Conservation (phyloP, 2,797 vertebrate species). For the Xenops minutus region DNA sequence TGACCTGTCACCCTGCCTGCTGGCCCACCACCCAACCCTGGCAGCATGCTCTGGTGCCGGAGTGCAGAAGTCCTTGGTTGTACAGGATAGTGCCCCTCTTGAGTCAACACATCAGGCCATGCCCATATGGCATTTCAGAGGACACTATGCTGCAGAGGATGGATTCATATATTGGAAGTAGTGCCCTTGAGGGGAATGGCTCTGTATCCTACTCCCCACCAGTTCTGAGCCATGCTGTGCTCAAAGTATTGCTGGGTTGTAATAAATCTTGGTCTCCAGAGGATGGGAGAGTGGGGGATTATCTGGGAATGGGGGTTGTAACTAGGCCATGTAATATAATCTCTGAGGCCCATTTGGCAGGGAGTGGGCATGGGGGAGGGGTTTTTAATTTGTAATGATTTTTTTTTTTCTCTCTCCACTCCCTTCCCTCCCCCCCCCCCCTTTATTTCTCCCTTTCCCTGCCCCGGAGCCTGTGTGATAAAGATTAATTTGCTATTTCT, state of each 20-base stretch:
- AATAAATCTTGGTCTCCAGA: conserved; percentile 27
- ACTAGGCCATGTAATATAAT: conserved; percentile 78
- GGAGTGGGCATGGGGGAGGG: conserved; percentile 60
- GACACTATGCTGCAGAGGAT: background rate
- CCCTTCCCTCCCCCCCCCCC: background rate
- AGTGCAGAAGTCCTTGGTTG: background rate
- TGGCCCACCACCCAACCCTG: background rate
- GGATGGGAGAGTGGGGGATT: conserved; percentile 47
- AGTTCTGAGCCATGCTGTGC: background rate
- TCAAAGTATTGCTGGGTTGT: background rate
- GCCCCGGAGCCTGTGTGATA: conserved; percentile 58
- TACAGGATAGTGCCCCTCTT: background rate
- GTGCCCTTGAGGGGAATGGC: conserved; percentile 14
- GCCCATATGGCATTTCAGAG: background rate
- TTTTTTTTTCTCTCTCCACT: conserved; percentile 7
- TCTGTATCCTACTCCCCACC: background rate
- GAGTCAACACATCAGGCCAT: background rate
- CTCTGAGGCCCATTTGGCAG: conserved; percentile 61
- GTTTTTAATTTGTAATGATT: conserved; percentile 58
- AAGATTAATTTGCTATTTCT: conserved; percentile 77
- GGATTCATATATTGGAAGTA: background rate
- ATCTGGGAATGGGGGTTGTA: conserved; percentile 63
- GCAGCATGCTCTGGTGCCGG: accelerated
- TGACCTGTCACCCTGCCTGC: background rate
- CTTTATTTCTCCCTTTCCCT: conserved; percentile 47